A percentile compares a stretch with the other conserved stretches of the same genome.
These are phyloP conservation scores for Jacana jacana DNA, from an alignment of 2,113 vertebrate genomes.

Conservation along the genomic window DNA sequence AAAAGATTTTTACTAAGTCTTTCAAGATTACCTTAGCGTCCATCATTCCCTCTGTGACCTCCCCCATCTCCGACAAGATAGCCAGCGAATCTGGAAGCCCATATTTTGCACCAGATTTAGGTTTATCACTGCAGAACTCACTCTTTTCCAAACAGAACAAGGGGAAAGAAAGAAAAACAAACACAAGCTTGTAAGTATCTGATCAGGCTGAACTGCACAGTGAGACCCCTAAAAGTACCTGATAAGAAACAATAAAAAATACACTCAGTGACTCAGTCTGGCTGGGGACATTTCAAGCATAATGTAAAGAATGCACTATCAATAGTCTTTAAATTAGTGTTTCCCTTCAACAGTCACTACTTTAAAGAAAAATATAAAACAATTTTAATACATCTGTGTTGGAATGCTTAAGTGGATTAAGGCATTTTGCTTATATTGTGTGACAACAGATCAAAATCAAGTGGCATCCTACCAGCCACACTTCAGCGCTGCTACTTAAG, in stretches of 20 bases:
- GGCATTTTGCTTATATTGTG: not conserved
- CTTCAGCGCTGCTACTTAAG: not conserved
- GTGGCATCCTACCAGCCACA: not conserved
- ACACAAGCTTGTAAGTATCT: not conserved
- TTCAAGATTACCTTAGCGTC: conserved; percentile 88
- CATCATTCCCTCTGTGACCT: conserved; percentile 98
- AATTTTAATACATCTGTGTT: not conserved
- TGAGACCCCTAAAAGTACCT: not conserved
- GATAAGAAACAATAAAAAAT: not conserved
- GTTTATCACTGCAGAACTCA: conserved; percentile 98
- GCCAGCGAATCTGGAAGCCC: conserved; percentile 91
- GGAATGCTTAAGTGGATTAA: not conserved
- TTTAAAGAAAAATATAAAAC: not conserved
- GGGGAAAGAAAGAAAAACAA: not conserved
- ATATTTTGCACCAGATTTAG: conserved; percentile 94
- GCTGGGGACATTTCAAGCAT: not conserved
- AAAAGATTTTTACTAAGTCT: not conserved
- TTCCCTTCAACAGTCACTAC: not conserved
- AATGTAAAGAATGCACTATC: not conserved
- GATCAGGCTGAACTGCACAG: not conserved
- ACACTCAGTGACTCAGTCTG: not conserved
- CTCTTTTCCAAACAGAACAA: conserved; percentile 76
- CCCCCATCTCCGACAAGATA: conserved; percentile 97
- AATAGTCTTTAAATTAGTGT: not conserved
- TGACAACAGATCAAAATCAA: not conserved